Percentiles rank a stretch among this genome's conserved stretches.
Conservation (phyloP, 2,888 invertebrate genomes). For the Sinhomidia bicolor region DNA sequence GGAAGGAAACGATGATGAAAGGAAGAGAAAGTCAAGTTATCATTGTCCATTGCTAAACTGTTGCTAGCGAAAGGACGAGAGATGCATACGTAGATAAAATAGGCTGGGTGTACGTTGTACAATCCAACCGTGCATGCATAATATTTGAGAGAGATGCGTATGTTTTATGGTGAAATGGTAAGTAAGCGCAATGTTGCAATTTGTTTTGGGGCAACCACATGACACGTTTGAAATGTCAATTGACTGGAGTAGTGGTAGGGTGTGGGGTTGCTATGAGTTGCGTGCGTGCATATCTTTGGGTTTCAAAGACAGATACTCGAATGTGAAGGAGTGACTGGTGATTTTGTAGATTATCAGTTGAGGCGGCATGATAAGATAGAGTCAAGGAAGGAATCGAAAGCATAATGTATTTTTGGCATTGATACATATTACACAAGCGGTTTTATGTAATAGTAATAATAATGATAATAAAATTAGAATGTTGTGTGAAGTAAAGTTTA, state of each 20-base stretch:
- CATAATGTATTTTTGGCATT: slow-evolving; percentile 17
- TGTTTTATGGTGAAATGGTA: neutral
- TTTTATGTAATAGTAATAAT: neutral
- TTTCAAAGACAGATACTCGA: too few relatives aligned
- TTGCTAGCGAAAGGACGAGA: slow-evolving; percentile 19
- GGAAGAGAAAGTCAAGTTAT: slow-evolving; percentile 52
- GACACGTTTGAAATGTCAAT: slow-evolving; percentile 48
- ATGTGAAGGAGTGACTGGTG: neutral
- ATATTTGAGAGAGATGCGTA: neutral
- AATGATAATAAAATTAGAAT: slow-evolving; percentile 7
- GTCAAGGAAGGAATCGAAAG: neutral
- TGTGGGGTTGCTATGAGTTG: too few relatives aligned
- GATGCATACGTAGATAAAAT: slow-evolving; percentile 48
- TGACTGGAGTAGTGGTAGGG: slow-evolving; percentile 1
- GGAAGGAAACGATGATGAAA: slow-evolving; percentile 38
- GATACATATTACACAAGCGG: neutral
- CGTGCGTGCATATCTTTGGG: too few relatives aligned
- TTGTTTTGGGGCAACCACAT: slow-evolving; percentile 40
- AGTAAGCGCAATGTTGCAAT: slow-evolving; percentile 30
- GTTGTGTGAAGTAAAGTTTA: neutral
- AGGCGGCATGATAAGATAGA: neutral
- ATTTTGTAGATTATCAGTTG: neutral
- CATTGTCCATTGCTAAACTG: slow-evolving; percentile 12
- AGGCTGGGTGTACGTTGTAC: neutral
- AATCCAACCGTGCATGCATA: neutral